A percentile compares a stretch with the other conserved stretches of the same genome.
Conservation (phyloP, 2,113 vertebrate genomes). For the Suncus etruscus region DNA sequence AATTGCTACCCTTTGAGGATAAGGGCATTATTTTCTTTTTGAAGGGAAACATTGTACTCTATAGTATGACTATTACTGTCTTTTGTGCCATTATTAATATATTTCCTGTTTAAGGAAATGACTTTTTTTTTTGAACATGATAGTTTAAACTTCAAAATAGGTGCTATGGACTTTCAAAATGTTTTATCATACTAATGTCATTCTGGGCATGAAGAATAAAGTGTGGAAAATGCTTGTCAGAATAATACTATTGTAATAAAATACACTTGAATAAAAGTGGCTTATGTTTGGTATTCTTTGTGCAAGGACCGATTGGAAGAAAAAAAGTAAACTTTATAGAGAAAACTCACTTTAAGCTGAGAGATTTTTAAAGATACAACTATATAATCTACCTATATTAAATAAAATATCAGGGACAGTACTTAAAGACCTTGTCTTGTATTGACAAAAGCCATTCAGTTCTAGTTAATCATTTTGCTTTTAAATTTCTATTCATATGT, state of each 20-base stretch:
- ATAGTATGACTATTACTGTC: conserved; percentile 67
- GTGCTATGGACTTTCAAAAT: conserved; percentile 67
- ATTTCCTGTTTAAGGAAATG: conserved; percentile 80
- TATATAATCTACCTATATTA: conserved; percentile 7
- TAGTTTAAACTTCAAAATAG: conserved; percentile 80
- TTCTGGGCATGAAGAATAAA: conserved; percentile 70
- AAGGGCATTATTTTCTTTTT: conserved; percentile 71
- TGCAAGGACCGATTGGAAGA: neutral
- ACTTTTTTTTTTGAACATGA: conserved; percentile 72
- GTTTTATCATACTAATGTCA: conserved; percentile 71
- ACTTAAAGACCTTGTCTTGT: conserved; percentile 29
- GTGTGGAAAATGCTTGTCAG: conserved; percentile 74
- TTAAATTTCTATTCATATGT: conserved; percentile 33
- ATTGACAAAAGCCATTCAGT: neutral
- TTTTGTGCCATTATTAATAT: conserved; percentile 83
- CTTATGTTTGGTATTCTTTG: conserved; percentile 43
- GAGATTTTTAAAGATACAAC: conserved; percentile 30
- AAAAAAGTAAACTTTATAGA: conserved; percentile 46
- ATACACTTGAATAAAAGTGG: conserved; percentile 61
- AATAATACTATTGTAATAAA: conserved; percentile 63
- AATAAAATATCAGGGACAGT: conserved; percentile 4
- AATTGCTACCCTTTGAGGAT: conserved; percentile 69
- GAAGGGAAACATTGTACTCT: conserved; percentile 68
- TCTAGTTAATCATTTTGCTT: conserved; percentile 21
- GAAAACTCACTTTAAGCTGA: no score